Base-by-base conservation (phyloP, 2,113 vertebrate species). In the Cryptotis parvus region DNA sequence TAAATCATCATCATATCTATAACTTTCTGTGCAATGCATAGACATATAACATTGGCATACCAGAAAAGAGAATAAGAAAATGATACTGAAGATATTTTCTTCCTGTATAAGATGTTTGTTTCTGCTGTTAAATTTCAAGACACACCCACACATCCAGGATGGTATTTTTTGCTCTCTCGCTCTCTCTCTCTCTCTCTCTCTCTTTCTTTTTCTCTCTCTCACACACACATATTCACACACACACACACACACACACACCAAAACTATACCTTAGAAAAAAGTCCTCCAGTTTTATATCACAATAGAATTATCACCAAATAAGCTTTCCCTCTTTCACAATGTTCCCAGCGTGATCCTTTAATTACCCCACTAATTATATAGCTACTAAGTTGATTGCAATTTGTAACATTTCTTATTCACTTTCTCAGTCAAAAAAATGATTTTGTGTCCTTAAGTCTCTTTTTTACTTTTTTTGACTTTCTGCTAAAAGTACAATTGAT, bases 401-500 rank as follows among this genome's bases (percentile, higher is more conserved):
- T 84, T 35, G 22, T 1, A 37, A 26, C 9, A n/a, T 58, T 88
- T 86, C 35, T 26, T 33, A 90, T 63, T 87, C 37, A 35, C 15
- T 84, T 87, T 77, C 79, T 58, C 45, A 70, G 5, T 26, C 5
- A 43, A 76, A 89, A 82, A 22, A 84, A 87, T 81, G 89, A 11
- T 58, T 72, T 80, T 92, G 6, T 16, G 87, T 26, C 24, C 65
- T 49, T 65, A 16, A 16, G 24, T 49, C 55, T 90, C 72, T 78
- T 37, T 80, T 33, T 89, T 72, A 65, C 89, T 90, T 55, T 33
- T 70, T 35, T 76, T 85, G 35, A n/a, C 29, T 93, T 76, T 65
- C 55, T 58, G 73, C 45, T 27, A 20, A 73, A 27, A 49, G 16
- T 69, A 76, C 69, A 0, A 33, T 68, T 52, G 78, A 61, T 85